Conservation (phyloP, 1,140 invertebrate species). For the Callitettix versicolor region DNA sequence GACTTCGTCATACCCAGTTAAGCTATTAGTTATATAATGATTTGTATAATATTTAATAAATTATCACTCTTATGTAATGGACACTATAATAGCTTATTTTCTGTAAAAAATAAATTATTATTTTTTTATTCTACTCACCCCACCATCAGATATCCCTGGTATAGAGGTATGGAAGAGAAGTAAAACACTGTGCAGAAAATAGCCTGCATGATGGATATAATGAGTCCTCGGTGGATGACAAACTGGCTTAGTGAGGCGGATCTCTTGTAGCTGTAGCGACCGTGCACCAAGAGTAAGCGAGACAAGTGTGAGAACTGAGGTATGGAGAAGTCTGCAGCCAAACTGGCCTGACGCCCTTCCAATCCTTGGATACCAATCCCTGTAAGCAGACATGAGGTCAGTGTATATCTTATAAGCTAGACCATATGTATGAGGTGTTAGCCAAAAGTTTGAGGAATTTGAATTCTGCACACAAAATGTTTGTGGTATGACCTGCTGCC, state of each 20-base stretch:
- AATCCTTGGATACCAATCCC: conserved; percentile 92
- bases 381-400: too few species aligned
- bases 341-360: conserved; percentile 89
- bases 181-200: conserved; percentile 99
- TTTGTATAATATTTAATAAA: too few species aligned
- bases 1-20: too few species aligned
- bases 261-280: conserved; percentile 88
- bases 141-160: conserved; percentile 97
- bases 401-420: too few species aligned
- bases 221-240: conserved; percentile 95
- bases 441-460: too few species aligned
- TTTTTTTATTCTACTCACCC: conserved; percentile 47
- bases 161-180: conserved; percentile 92
- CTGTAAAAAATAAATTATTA: too few species aligned
- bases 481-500: too few species aligned
- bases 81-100: too few species aligned
- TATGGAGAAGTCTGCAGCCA: conserved; percentile 98
- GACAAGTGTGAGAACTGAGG: conserved; percentile 83
- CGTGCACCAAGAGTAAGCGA: conserved; percentile 86
- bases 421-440: too few species aligned
- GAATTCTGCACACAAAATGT: too few species aligned
- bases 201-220: conserved; percentile 98
- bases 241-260: conserved; percentile 95
- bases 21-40: too few species aligned
- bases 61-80: too few species aligned